These are phyloP conservation scores for Antechinus stuartii DNA, from an alignment of 2,113 vertebrate species.

Conservation along the genomic window DNA sequence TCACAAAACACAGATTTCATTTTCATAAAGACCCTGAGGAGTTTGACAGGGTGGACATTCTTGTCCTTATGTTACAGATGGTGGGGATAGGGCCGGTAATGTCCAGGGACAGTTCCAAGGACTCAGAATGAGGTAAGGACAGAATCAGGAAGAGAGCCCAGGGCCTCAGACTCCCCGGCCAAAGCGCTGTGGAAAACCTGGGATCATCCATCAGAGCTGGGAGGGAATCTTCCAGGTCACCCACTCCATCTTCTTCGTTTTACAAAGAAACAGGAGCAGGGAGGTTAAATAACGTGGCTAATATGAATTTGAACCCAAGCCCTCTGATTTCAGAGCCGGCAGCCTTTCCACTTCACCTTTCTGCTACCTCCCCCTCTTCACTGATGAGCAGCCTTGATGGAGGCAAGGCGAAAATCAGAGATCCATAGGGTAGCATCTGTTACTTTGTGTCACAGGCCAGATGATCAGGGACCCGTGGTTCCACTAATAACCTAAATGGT, in stretches of 20 bases:
- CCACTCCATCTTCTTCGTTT: not conserved
- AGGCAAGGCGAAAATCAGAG: not conserved
- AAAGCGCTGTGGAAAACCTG: not conserved
- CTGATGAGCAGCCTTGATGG: not conserved
- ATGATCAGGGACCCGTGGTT: not conserved
- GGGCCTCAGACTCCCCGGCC: not conserved
- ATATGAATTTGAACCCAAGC: not conserved
- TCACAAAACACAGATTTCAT: not conserved
- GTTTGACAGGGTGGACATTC: not conserved
- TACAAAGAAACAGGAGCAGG: not conserved
- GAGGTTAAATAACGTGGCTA: not conserved
- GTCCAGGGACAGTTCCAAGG: not conserved
- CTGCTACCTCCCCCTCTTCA: not conserved
- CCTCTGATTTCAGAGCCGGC: not conserved
- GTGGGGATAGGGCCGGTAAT: not conserved
- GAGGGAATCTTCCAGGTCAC: not conserved
- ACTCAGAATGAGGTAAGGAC: not conserved
- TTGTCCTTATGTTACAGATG: not conserved
- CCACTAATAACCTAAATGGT: conserved; percentile 5
- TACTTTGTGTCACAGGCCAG: not conserved
- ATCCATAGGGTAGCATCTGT: not conserved
- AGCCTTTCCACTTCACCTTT: not conserved
- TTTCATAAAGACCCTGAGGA: not conserved
- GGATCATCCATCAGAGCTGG: not conserved
- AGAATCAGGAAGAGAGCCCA: not conserved